Evolutionary conservation across 2,888 invertebrate species (phyloP), one percentile per base, ranked within the genome.

Genomic region (Syrista parreyssii): DNA sequence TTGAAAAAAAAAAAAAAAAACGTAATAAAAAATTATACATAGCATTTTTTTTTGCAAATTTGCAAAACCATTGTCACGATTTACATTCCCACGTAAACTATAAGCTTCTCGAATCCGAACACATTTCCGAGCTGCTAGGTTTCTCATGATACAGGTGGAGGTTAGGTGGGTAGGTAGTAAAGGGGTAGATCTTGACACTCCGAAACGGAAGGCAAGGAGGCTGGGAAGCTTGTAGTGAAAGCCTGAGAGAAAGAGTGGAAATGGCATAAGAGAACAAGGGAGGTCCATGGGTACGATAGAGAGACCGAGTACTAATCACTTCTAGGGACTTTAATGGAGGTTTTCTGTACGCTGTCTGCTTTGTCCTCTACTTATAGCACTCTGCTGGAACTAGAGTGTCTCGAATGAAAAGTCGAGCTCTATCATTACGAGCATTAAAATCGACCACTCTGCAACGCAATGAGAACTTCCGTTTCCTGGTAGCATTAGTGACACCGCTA

Each of bases 241-340:
- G 36, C 33, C 80, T 78, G 80, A 79, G 79, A 80, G 83, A 83
- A 81, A 77, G 79, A 81, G 78, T 79, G 76, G 77, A 75, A 75
- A 74, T 77, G 69, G 75, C 74, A 23, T 71, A 82, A 80, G 82
- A 78, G 83, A 82, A 82, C 80, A 82, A 81, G 82, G 83, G 81
- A 83, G 75, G 74, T 68, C 68, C 12, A 68, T 31, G 55, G 55
- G 55, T 55, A 55, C 55, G 55, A 75, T 74, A 32, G 76, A 71
- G 80, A 75, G 84, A 75, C 55, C 76, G 83, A 87, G 89, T 89
- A 90, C 91, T 91, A 91, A 91, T 91, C 91, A 91, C 91, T 91
- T 91, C 89, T 89, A 87, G 89, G 88, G 91, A 91, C 89, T 91
- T 91, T 91, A 91, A 91, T 91, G 91, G 91, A 91, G 90, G 89